phyloP scores from a whole-genome alignment of 1,140 invertebrate species.

The Procambarus virginalis region DNA sequence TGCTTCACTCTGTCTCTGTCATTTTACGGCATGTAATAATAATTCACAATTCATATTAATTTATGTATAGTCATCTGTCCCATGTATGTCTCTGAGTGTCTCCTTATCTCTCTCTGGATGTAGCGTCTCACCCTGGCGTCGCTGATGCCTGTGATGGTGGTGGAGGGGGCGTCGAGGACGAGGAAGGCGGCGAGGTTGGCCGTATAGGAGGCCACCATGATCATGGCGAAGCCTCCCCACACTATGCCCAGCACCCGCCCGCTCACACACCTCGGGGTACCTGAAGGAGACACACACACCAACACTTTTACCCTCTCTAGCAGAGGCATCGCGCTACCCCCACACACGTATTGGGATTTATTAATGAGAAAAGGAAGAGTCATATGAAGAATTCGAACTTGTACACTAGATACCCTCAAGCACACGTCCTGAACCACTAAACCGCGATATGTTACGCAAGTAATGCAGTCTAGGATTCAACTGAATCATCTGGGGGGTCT shows the following conservation, averaged over 20 bases:
- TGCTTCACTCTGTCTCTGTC: too few relatives aligned
- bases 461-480: too few relatives aligned
- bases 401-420: too few relatives aligned
- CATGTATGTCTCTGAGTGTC: conserved; percentile 24
- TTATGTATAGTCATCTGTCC: too few relatives aligned
- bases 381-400: too few relatives aligned
- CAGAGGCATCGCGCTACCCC: too few relatives aligned
- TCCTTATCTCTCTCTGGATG: conserved; percentile 16
- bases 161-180: conserved; percentile 97
- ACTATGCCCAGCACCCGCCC: conserved; percentile 99
- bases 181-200: conserved; percentile 98
- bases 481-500: too few relatives aligned
- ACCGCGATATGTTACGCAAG: too few relatives aligned
- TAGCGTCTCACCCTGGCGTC: conserved; percentile 88
- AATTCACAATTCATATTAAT: too few relatives aligned
- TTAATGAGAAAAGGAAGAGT: too few relatives aligned
- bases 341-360: too few relatives aligned
- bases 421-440: too few relatives aligned
- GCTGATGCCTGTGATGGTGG: conserved; percentile 97
- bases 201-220: conserved; percentile 99
- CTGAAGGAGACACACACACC: conserved; percentile 75
- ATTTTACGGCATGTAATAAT: neutral
- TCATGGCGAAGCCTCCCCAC: conserved; percentile 99
- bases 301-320: neutral
- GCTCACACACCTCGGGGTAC: conserved; percentile 97